phyloP scores from a whole-genome alignment of 2,113 vertebrate genomes.

The Anas platyrhynchos region DNA sequence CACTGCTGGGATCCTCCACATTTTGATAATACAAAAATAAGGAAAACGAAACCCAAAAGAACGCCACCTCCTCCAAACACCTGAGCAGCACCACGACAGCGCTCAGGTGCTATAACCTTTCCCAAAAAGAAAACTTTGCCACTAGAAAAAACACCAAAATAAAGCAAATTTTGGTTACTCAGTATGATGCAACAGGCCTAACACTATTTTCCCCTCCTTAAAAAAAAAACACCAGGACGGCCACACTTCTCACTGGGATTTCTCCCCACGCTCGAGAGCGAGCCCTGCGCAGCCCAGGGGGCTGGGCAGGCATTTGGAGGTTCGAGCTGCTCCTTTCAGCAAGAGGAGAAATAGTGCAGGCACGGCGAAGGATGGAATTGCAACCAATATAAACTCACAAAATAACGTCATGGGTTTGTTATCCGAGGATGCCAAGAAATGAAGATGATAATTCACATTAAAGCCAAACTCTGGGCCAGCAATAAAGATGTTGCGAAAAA shows the following conservation, averaged over 20 bases:
- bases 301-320: fast-evolving
- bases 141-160: background rate
- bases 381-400: too few species aligned
- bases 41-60: background rate
- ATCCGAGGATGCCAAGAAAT: background rate
- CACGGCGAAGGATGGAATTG: background rate
- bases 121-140: background rate
- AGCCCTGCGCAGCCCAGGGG: background rate
- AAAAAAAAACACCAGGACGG: too few species aligned
- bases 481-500: background rate
- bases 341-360: background rate
- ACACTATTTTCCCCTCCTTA: background rate
- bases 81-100: background rate
- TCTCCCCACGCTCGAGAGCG: background rate
- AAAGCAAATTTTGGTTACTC: background rate
- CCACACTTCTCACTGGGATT: background rate
- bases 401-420: background rate
- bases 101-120: background rate
- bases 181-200: fast-evolving
- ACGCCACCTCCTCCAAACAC: background rate
- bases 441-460: background rate
- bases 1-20: background rate
- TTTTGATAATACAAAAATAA: background rate
- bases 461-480: background rate
- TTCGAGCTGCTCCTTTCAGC: background rate